A percentile compares a stretch with the other conserved stretches of the same genome.
Evolutionary conservation across 2,888 invertebrate genomes (phyloP).

Genomic region (Agrotis ipsilon): DNA sequence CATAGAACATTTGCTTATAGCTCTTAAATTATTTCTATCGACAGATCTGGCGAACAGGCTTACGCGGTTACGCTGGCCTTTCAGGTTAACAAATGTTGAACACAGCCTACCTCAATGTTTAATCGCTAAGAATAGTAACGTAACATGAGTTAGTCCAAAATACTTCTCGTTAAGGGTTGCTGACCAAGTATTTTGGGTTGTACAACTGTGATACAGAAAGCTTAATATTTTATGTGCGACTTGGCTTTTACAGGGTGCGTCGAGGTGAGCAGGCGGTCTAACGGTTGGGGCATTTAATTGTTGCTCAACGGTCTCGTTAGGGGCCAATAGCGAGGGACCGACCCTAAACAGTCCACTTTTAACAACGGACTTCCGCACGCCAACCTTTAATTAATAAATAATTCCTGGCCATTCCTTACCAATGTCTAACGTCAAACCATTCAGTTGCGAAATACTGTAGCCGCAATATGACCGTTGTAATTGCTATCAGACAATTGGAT

Average conservation of each 20-base stretch:
- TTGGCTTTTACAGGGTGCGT: not conserved
- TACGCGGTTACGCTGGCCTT: too few relatives aligned
- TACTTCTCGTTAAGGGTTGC: not conserved
- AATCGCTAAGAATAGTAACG: not conserved
- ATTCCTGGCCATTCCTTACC: not conserved
- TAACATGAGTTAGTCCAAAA: too few relatives aligned
- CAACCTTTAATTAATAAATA: not conserved
- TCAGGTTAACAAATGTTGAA: not conserved
- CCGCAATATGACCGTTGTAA: not conserved
- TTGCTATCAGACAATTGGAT: constrained; percentile 7
- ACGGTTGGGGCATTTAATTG: constrained; percentile 47
- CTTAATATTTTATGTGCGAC: constrained; percentile 18
- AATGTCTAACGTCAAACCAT: constrained; percentile 8
- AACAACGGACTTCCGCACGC: constrained; percentile 41
- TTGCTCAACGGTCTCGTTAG: constrained; percentile 49
- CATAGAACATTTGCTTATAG: not conserved
- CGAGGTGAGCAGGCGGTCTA: constrained; percentile 21
- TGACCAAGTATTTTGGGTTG: not conserved
- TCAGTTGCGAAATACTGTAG: not conserved
- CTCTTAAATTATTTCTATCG: not conserved
- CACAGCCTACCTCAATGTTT: not conserved
- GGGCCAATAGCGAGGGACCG: constrained; percentile 29
- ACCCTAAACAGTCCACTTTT: constrained; percentile 35
- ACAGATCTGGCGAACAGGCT: too few relatives aligned
- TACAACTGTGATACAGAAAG: not conserved